Evolutionary conservation across 2,888 invertebrate genomes (phyloP).

Genomic region (Lymantria monacha): DNA sequence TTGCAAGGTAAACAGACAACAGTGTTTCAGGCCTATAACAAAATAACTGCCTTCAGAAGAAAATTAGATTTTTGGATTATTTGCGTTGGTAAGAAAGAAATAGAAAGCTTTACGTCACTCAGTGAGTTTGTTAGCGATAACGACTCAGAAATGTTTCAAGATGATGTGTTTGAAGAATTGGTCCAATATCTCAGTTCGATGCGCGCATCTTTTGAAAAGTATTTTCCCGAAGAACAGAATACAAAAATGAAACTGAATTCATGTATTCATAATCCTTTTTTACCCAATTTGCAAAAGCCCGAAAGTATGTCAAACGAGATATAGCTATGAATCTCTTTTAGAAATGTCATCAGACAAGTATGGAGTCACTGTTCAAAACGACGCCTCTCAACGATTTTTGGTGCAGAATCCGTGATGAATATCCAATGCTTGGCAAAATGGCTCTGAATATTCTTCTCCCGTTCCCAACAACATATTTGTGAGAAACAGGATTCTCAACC

Average conservation of each 20-base stretch:
- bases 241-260: constrained; percentile 36
- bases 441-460: constrained; percentile 2
- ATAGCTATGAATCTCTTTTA: constrained; percentile 26
- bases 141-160: constrained; percentile 29
- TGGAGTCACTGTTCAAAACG: constrained; percentile 37
- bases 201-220: constrained; percentile 33
- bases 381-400: constrained; percentile 38
- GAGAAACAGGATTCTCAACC: constrained; percentile 31
- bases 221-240: constrained; percentile 35
- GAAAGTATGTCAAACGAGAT: constrained; percentile 29
- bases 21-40: constrained; percentile 32
- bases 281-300: constrained; percentile 31
- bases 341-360: constrained; percentile 38
- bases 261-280: constrained; percentile 36
- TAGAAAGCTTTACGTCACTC: constrained; percentile 35
- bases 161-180: constrained; percentile 34
- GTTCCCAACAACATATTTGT: constrained; percentile 33
- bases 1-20: constrained; percentile 37
- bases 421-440: constrained; percentile 34
- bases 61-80: constrained; percentile 36
- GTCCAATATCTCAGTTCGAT: constrained; percentile 33
- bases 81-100: constrained; percentile 21
- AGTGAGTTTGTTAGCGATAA: constrained; percentile 36
- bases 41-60: constrained; percentile 34
- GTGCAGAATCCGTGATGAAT: constrained; percentile 36